Evolutionary conservation across 2,113 vertebrate species (phyloP).

Genomic region (Sinocyclocheilus maitianheensis): DNA sequence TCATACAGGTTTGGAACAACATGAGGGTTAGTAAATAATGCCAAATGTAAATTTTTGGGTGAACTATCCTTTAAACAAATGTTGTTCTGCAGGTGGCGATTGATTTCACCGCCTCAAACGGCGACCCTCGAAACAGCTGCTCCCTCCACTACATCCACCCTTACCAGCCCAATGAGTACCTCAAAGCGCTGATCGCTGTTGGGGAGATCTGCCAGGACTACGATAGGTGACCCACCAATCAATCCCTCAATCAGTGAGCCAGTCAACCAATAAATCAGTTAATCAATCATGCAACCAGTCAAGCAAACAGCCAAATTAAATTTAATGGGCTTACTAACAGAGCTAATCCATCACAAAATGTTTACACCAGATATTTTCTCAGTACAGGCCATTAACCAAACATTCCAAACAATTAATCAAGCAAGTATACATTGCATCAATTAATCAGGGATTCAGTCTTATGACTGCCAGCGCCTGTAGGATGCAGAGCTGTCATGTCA

Average conservation of each 20-base stretch:
- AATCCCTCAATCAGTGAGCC: background rate
- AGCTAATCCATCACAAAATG: background rate
- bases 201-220: conserved; percentile 99
- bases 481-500: conserved; percentile 6
- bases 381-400: conserved; percentile 7
- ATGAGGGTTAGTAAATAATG: background rate
- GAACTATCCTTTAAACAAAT: background rate
- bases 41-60: background rate
- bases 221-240: conserved; percentile 83
- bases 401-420: background rate
- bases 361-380: conserved; percentile 16
- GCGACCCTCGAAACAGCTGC: conserved; percentile 97
- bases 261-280: conserved; percentile 22
- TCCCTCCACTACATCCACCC: conserved; percentile 99
- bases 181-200: conserved; percentile 96
- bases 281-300: background rate
- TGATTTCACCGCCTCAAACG: conserved; percentile 98
- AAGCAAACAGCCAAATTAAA: background rate
- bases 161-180: conserved; percentile 97
- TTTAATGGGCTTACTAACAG: background rate
- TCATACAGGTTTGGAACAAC: background rate
- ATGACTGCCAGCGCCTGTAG: too few relatives aligned
- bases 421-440: background rate
- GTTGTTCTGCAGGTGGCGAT: conserved; percentile 87
- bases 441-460: background rate